phyloP scores from a whole-genome alignment of 2,797 vertebrate genomes.

The Sarcophilus harrisii region DNA sequence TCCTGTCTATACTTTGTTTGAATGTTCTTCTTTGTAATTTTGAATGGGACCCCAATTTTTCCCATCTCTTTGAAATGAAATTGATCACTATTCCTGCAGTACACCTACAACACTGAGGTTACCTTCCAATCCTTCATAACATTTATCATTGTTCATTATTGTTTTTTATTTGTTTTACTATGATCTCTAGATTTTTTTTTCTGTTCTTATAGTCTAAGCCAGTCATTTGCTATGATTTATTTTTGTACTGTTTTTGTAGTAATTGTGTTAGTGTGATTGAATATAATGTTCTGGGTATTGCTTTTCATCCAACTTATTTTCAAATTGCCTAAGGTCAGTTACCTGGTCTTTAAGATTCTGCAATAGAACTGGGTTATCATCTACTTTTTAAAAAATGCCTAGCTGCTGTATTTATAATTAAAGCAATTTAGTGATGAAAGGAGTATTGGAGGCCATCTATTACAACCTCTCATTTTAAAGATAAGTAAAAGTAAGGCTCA shows the following conservation, averaged over 20 bases:
- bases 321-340: neutral
- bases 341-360: neutral
- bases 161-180: neutral
- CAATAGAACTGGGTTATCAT: neutral
- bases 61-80: neutral
- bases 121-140: neutral
- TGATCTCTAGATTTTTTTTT: neutral
- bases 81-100: neutral
- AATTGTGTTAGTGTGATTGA: neutral
- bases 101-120: neutral
- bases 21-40: neutral
- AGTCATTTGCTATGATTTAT: neutral
- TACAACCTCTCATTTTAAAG: neutral
- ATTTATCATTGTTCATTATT: neutral
- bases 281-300: neutral
- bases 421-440: neutral
- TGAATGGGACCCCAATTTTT: neutral
- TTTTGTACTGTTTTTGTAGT: neutral
- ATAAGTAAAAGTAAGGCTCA: neutral
- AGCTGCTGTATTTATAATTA: neutral
- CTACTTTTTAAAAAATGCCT: neutral
- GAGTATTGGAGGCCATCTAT: neutral
- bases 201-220: neutral
- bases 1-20: neutral
- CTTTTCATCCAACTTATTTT: neutral